A percentile compares a stretch with the other conserved stretches of the same genome.
Conservation (phyloP, 2,888 invertebrate genomes). For the Tineola bisselliella region DNA sequence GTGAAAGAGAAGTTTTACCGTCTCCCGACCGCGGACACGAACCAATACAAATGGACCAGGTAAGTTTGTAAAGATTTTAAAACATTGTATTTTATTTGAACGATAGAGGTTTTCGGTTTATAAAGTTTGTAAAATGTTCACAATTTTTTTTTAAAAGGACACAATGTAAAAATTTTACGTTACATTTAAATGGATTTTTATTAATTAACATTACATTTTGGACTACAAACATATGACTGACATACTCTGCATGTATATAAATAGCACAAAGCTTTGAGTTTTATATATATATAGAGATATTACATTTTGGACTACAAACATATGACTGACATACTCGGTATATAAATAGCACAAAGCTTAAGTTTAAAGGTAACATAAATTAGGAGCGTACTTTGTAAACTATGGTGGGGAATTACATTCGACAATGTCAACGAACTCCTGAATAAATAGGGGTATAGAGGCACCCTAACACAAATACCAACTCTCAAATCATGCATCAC, state of each 20-base stretch:
- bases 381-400: neutral
- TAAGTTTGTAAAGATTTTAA: neutral
- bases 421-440: slow-evolving; percentile 41
- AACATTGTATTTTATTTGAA: neutral
- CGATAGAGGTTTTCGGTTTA: neutral
- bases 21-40: neutral
- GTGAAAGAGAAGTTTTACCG: neutral
- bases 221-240: too few relatives aligned
- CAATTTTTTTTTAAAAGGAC: too few relatives aligned
- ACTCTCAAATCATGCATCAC: neutral
- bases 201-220: too few relatives aligned
- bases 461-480: neutral
- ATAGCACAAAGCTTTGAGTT: too few relatives aligned
- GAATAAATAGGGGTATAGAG: slow-evolving; percentile 43
- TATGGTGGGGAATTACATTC: neutral
- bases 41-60: neutral
- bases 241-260: too few relatives aligned
- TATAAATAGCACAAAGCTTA: neutral
- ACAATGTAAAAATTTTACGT: too few relatives aligned
- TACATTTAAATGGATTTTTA: too few relatives aligned
- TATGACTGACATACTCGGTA: too few relatives aligned
- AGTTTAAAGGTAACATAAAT: neutral
- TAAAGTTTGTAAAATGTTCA: neutral
- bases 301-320: too few relatives aligned
- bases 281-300: too few relatives aligned